A percentile compares a stretch with the other conserved stretches of the same genome.
phyloP scores from a whole-genome alignment of 2,888 invertebrate species.

The Dryocosmus kuriphilus region DNA sequence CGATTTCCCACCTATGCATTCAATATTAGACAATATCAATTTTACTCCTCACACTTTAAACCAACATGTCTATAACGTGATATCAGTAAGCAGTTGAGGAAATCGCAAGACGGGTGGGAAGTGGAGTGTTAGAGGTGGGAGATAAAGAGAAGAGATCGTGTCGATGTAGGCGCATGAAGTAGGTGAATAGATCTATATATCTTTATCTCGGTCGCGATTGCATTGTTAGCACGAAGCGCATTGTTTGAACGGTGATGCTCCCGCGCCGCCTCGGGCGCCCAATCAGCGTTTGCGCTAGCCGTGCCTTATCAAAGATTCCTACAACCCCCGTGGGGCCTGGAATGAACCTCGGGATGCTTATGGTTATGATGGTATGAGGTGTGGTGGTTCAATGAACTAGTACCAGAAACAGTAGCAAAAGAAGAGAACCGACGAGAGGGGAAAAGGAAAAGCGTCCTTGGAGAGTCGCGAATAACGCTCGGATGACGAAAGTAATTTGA shows the following conservation, averaged over 20 bases:
- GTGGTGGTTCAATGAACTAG: slow-evolving; percentile 22
- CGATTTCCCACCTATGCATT: no score
- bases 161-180: slow-evolving; percentile 33
- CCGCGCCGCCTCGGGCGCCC: slow-evolving; percentile 70
- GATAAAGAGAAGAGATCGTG: slow-evolving; percentile 23
- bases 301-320: slow-evolving; percentile 70
- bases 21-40: background rate
- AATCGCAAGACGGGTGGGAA: background rate
- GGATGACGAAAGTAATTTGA: slow-evolving; percentile 35
- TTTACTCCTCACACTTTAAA: background rate
- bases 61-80: background rate
- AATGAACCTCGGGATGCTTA: slow-evolving; percentile 54
- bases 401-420: slow-evolving; percentile 1
- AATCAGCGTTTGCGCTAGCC: slow-evolving; percentile 70
- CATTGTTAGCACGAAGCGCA: slow-evolving; percentile 71
- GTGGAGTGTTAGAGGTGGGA: background rate
- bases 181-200: slow-evolving; percentile 55
- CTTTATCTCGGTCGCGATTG: slow-evolving; percentile 70
- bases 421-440: background rate
- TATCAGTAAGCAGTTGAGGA: background rate
- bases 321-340: slow-evolving; percentile 56
- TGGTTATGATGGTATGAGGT: slow-evolving; percentile 12
- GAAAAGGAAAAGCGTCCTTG: slow-evolving; percentile 35
- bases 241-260: slow-evolving; percentile 71
- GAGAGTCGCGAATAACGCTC: slow-evolving; percentile 18